Conservation (phyloP, 2,797 vertebrate genomes). For the Alosa sapidissima region DNA sequence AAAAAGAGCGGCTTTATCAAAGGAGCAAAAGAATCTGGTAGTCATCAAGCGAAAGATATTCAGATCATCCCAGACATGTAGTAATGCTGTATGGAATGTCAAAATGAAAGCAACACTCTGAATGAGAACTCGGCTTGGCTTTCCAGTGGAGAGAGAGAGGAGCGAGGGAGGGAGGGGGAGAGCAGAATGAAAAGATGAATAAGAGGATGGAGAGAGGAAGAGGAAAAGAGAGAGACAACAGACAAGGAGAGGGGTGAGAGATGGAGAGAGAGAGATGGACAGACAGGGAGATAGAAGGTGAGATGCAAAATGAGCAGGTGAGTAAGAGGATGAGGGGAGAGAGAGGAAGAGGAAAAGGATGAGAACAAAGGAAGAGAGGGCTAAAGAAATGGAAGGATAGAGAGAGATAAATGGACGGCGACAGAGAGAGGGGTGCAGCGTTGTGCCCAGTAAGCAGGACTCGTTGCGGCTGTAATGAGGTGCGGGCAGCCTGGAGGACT, state of each 20-base stretch:
- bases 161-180: not conserved
- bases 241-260: conserved; percentile 26
- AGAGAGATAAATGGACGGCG: not conserved
- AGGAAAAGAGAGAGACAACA: not conserved
- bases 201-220: conserved; percentile 2
- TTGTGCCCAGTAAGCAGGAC: conserved; percentile 37
- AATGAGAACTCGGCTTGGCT: not conserved
- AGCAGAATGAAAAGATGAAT: not conserved
- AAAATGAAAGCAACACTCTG: conserved; percentile 1
- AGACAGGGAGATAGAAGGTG: not conserved
- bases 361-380: not conserved
- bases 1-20: not conserved
- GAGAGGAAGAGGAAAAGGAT: conserved; percentile 26
- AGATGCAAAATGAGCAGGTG: conserved; percentile 11
- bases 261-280: not conserved
- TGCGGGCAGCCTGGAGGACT: conserved; percentile 31
- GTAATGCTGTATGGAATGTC: not conserved
- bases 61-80: not conserved
- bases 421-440: conserved; percentile 19
- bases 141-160: not conserved
- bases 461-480: conserved; percentile 43
- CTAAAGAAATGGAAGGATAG: not conserved
- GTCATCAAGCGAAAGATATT: not conserved
- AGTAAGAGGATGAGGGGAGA: not conserved
- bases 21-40: not conserved